Base-by-base conservation (phyloP, 1,140 invertebrate species). In the Hyles euphorbiae region DNA sequence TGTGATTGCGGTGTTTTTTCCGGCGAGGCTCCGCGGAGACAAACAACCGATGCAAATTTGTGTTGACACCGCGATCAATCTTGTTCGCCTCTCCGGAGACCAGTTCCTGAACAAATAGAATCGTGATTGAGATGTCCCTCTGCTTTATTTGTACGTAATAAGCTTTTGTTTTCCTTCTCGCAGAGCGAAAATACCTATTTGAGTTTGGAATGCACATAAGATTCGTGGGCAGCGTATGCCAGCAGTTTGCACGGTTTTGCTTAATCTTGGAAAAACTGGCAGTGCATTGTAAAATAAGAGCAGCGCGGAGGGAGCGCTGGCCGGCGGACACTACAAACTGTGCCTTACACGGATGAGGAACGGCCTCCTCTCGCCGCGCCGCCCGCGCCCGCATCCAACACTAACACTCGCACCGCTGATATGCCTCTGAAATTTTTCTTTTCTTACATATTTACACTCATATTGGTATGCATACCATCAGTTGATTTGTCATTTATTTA, bases 1-100 rank as follows among this genome's bases (percentile, higher is more conserved):
- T 83, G 81, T 85, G 85, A 88, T 88, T 85, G 85, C 81, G 79
- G 70, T 86, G 81, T 86, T 88, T 86, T 84, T 87, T 78, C 78
- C 78, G 63, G 70, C 70, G 74, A 73, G 67, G 69, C 74, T 70
- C 73, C 70, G 66, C 58, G 69, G 78, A 85, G 84, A 88, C 83
- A 88, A 88, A 88, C 83, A 88, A 83, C 74, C 80, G 81, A 88
- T 88, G 85, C 85, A 88, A 86, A 88, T 88, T 86, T 78, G 74
- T 88, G 85, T 88, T 86, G 85, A 88, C 83, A 85, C 83, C 74
- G 70, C 85, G 78, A 88, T 88, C 85, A 79, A 83, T 88, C 85
- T 88, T 87, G 81, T 86, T 83, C 81, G 80, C 55, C 73, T 81
- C 83, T 83, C 83, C 61, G 55, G 81, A 86, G 81, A 85, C 78